phyloP scores from a whole-genome alignment of 2,797 vertebrate species.

The Poecile montanus region DNA sequence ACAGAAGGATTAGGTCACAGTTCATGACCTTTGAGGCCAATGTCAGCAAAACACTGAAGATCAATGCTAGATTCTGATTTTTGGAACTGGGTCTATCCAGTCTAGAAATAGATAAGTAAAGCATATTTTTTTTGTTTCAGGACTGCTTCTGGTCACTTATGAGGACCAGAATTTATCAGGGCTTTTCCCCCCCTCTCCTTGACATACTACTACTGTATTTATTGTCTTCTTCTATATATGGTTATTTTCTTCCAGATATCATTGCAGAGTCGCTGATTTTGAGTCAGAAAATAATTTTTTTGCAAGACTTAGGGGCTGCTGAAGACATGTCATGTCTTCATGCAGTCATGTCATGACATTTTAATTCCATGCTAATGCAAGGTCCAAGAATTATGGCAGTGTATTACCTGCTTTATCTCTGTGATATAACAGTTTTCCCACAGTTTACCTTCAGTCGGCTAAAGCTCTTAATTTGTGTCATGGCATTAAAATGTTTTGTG shows the following conservation, averaged over 20 bases:
- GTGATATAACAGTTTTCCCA: background rate
- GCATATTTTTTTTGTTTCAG: background rate
- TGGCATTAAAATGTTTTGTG: background rate
- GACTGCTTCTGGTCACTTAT: background rate
- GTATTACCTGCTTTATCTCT: background rate
- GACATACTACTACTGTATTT: background rate
- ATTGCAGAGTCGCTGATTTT: background rate
- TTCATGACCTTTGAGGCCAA: constrained; percentile 8
- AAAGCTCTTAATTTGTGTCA: background rate
- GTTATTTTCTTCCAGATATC: background rate
- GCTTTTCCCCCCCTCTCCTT: background rate
- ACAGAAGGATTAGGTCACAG: constrained; percentile 13
- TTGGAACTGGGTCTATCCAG: background rate
- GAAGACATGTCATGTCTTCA: background rate
- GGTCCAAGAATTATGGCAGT: background rate
- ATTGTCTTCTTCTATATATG: background rate
- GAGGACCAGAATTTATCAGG: background rate
- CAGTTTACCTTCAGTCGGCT: background rate
- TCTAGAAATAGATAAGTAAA: background rate
- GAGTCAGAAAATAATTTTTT: background rate
- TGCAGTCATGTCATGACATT: background rate
- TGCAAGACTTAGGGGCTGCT: background rate
- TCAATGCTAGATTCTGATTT: background rate
- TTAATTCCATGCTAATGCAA: background rate
- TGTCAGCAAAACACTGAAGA: background rate